Conservation (phyloP, 2,888 invertebrate species). For the Plebejus anna region DNA sequence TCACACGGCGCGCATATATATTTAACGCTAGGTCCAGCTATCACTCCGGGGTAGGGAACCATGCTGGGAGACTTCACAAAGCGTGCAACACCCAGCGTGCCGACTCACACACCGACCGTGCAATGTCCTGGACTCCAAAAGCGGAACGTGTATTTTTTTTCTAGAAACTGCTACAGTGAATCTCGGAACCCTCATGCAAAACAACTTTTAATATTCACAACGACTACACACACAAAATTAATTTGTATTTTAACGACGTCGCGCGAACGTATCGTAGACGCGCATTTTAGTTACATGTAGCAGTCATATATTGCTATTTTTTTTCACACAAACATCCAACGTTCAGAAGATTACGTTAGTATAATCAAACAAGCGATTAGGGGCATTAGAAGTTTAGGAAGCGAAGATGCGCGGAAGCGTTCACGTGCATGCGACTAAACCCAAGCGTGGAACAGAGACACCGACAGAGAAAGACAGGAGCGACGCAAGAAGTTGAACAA, state of each 20-base stretch:
- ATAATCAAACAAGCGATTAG: constrained; percentile 29
- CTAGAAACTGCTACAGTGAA: constrained; percentile 3
- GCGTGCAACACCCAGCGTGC: constrained; percentile 66
- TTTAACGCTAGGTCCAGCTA: constrained; percentile 55
- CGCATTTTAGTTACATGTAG: constrained; percentile 50
- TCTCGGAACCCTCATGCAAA: constrained; percentile 21
- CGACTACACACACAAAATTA: constrained; percentile 41
- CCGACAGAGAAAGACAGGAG: constrained; percentile 34
- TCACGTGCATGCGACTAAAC: constrained; percentile 22
- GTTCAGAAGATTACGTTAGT: constrained; percentile 51
- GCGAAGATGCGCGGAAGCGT: constrained; percentile 16
- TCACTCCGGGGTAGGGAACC: constrained; percentile 52
- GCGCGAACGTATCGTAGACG: constrained; percentile 37
- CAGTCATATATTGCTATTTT: constrained; percentile 55
- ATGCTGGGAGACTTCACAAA: constrained; percentile 61
- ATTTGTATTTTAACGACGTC: constrained; percentile 50
- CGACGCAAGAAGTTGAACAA: constrained; percentile 40
- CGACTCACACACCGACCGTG: constrained; percentile 44
- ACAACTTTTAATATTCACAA: constrained; percentile 29
- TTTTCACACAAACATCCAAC: constrained; percentile 63
- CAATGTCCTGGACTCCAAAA: constrained; percentile 44
- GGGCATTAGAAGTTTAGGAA: constrained; percentile 20
- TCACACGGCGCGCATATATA: constrained; percentile 32
- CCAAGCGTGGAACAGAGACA: constrained; percentile 46
- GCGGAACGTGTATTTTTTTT: constrained; percentile 33